Percentiles rank a stretch among this genome's conserved stretches.
Conservation (phyloP, 2,113 vertebrate species). For the Ailurus styani region DNA sequence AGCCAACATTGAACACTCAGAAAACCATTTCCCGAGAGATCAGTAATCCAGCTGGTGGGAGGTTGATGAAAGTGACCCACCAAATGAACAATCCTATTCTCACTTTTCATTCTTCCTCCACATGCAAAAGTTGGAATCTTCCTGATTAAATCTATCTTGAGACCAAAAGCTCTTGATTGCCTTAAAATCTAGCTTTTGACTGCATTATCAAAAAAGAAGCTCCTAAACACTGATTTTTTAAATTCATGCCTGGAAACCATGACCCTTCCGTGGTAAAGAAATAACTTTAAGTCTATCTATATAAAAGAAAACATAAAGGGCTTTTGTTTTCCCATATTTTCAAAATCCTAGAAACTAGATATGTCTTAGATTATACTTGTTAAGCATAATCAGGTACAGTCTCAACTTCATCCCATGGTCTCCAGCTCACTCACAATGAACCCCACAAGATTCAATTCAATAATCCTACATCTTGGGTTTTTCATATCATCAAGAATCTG, state of each 20-base stretch:
- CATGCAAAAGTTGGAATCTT: not conserved
- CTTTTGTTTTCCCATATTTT: not conserved
- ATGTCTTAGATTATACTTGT: not conserved
- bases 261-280: not conserved
- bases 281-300: not conserved
- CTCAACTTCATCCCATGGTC: not conserved
- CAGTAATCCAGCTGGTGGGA: not conserved
- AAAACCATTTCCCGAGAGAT: not conserved
- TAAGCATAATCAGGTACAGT: not conserved
- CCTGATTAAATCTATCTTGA: not conserved
- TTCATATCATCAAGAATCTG: not conserved
- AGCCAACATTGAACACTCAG: not conserved
- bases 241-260: not conserved
- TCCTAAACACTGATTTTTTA: not conserved
- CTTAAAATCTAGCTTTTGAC: constrained; percentile 1
- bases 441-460: not conserved
- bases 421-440: not conserved
- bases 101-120: too few species aligned
- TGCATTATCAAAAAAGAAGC: not conserved
- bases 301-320: not conserved
- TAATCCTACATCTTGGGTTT: not conserved
- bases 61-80: not conserved
- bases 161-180: not conserved
- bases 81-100: not conserved
- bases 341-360: not conserved